Evolutionary conservation across 2,888 invertebrate species (phyloP), one percentile per base, ranked within the genome.

Genomic region (Lacanobia wlatinum): DNA sequence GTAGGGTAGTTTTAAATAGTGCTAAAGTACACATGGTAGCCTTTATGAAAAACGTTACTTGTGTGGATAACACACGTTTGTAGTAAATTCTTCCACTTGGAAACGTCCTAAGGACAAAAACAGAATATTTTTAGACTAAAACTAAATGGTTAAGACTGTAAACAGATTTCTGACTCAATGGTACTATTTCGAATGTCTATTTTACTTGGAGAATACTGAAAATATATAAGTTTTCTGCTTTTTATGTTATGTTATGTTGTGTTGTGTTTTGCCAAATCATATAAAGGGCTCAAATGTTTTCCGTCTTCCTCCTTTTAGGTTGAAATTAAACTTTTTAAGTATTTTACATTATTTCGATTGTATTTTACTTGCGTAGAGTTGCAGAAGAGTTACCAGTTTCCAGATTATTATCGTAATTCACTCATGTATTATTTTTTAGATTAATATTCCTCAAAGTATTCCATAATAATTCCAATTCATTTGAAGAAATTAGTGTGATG

Each of bases 251-350:
- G 76, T 28, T 60, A 23, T 63, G 52, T 79, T 77, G 63, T 80
- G 76, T 76, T 80, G 48, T 68, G 55, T 78, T 40, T 40, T 70
- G 62, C 40, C 62, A 60, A 59, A 67, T 60, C 53, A 59, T 62
- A 46, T 46, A 43, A 38, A 62, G 77, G 82, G 89, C 89, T 88
- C 88, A 89, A 88, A 84, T 76, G 10, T 63, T 58, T 56, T 65
- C 69, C 67, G 87, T 90, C 90, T 90, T 90, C 90, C 90, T 76
- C 69, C 60, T 79, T 81, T 71, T 80, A 78, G 70, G 83, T 87
- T 64, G 80, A 84, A 83, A 84, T 67, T 59, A 58, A 43, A 46
- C n/a, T 52, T 65, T 52, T 23, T 12, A 52, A 56, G n/a, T 58
- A 72, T 62, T 46, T 63, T 50, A 55, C 76, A 71, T 73, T 64